A percentile compares a stretch with the other conserved stretches of the same genome.
Evolutionary conservation across 2,797 vertebrate genomes (phyloP).

Genomic region (Siniperca undulata): DNA sequence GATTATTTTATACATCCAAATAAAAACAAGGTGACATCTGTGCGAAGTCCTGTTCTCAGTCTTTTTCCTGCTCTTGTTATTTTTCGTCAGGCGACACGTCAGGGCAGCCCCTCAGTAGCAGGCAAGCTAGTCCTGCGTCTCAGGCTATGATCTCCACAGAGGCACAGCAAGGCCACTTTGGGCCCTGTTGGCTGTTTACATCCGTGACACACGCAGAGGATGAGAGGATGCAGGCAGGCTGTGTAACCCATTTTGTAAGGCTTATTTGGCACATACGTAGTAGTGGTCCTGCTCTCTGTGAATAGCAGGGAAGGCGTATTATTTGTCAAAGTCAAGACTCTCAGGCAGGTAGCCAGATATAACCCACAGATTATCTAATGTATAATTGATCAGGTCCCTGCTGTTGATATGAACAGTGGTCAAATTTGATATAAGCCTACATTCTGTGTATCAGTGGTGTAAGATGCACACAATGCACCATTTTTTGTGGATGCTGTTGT

Average conservation of each 20-base stretch:
- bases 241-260: conserved; percentile 49
- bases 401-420: conserved; percentile 27
- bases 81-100: conserved; percentile 56
- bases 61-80: conserved; percentile 31
- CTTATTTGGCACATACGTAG: conserved; percentile 36
- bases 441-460: conserved; percentile 4
- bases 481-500: background rate
- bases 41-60: conserved; percentile 29
- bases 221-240: conserved; percentile 47
- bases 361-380: conserved; percentile 51
- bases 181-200: conserved; percentile 54
- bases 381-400: conserved; percentile 43
- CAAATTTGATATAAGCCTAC: conserved; percentile 7
- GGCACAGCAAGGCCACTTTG: conserved; percentile 44
- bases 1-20: conserved; percentile 24
- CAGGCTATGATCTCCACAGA: conserved; percentile 37
- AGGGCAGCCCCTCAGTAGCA: conserved; percentile 41
- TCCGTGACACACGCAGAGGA: conserved; percentile 52
- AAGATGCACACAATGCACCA: background rate
- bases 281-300: conserved; percentile 30
- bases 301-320: conserved; percentile 6
- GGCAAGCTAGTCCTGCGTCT: conserved; percentile 28
- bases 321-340: conserved; percentile 42
- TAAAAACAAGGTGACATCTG: conserved; percentile 66
- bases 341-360: conserved; percentile 32